Percentiles rank a stretch among this genome's conserved stretches.
Conservation (phyloP, 2,113 vertebrate genomes). For the Casuarius casuarius region DNA sequence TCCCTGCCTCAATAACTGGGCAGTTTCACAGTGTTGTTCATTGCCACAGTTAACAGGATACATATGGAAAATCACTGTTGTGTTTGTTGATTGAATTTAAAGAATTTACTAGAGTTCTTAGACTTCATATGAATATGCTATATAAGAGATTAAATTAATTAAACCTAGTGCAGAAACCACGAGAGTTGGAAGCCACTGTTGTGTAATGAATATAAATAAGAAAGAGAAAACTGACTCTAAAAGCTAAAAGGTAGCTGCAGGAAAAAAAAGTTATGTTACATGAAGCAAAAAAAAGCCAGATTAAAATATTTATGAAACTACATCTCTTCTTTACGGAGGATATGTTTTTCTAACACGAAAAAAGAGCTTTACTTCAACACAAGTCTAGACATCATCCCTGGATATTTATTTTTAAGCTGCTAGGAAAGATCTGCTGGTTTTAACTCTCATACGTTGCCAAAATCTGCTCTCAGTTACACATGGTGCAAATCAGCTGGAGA, state of each 20-base stretch:
- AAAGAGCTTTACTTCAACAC: neutral
- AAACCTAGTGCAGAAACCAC: neutral
- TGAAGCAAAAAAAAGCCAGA: neutral
- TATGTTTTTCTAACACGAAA: conserved; percentile 1
- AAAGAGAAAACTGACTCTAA: neutral
- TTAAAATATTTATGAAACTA: neutral
- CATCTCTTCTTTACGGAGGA: neutral
- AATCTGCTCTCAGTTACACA: conserved; percentile 22
- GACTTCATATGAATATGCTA: neutral
- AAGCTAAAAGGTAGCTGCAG: neutral
- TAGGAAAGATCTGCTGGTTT: neutral
- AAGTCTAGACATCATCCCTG: conserved; percentile 37
- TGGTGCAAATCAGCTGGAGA: conserved; percentile 48
- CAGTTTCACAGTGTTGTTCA: neutral
- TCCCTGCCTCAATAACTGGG: neutral
- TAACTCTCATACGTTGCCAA: conserved; percentile 13
- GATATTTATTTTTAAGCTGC: conserved; percentile 46
- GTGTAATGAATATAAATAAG: neutral
- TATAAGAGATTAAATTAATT: neutral
- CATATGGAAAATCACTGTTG: neutral
- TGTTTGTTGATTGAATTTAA: neutral
- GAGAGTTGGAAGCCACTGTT: neutral
- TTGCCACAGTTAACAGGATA: neutral
- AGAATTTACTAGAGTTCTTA: neutral
- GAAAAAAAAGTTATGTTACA: neutral